phyloP scores from a whole-genome alignment of 2,888 invertebrate species.

The Tineola bisselliella region DNA sequence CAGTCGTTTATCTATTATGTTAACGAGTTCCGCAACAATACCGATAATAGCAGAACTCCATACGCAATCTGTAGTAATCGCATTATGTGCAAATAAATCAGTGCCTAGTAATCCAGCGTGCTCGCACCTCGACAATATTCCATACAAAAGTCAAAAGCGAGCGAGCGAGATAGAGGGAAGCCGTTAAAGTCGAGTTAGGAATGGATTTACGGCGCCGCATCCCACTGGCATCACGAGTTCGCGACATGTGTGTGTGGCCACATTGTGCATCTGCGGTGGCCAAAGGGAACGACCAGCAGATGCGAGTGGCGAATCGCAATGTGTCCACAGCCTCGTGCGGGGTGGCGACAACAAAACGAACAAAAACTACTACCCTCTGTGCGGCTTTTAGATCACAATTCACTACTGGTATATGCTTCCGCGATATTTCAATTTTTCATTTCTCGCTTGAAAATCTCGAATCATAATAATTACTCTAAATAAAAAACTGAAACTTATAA shows the following conservation, averaged over 20 bases:
- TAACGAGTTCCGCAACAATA: conserved; percentile 4
- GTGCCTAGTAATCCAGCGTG: conserved; percentile 9
- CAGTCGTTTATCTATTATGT: neutral
- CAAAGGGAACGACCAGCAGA: neutral
- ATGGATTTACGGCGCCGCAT: conserved; percentile 47
- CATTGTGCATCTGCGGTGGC: conserved; percentile 6
- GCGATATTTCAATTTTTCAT: neutral
- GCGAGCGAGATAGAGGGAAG: conserved; percentile 14
- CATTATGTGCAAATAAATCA: conserved; percentile 10
- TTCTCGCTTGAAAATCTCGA: neutral
- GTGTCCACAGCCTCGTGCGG: neutral
- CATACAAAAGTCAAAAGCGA: conserved; percentile 9
- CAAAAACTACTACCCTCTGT: neutral
- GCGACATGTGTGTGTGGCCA: conserved; percentile 12
- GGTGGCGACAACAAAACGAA: neutral
- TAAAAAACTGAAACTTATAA: neutral
- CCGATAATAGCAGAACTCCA: conserved; percentile 10
- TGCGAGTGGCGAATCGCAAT: neutral
- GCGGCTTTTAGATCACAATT: conserved; percentile 1
- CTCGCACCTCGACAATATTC: conserved; percentile 10
- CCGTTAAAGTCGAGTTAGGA: conserved; percentile 52
- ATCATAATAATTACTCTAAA: neutral
- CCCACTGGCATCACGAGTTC: conserved; percentile 8
- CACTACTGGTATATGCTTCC: neutral
- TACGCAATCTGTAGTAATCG: conserved; percentile 9